Conservation (phyloP, 2,888 invertebrate species). For the Amphimallon solstitiale region DNA sequence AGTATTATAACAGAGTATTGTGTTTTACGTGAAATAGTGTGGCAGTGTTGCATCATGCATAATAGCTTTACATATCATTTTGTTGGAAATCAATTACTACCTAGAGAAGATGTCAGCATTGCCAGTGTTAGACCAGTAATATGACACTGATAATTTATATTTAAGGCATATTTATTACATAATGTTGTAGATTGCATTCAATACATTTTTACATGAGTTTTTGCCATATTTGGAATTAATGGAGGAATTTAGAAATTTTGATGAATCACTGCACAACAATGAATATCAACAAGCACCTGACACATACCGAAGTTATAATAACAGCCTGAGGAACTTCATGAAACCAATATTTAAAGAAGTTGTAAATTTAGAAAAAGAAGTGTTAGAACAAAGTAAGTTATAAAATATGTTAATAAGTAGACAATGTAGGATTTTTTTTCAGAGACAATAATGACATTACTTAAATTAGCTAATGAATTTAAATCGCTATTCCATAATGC, state of each 20-base stretch:
- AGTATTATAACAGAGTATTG: conserved; percentile 59
- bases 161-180: neutral
- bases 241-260: conserved; percentile 55
- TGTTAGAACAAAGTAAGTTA: conserved; percentile 55
- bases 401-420: neutral
- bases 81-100: conserved; percentile 51
- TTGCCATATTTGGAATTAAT: conserved; percentile 56
- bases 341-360: conserved; percentile 53
- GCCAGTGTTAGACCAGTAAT: conserved; percentile 51
- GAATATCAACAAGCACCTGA: conserved; percentile 43
- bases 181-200: conserved; percentile 43
- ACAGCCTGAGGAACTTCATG: conserved; percentile 52
- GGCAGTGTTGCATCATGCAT: conserved; percentile 57
- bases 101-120: conserved; percentile 55
- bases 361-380: conserved; percentile 52
- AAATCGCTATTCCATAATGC: conserved; percentile 49
- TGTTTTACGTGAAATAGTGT: conserved; percentile 59
- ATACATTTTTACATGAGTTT: conserved; percentile 54
- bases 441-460: conserved; percentile 57
- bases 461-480: conserved; percentile 53
- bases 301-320: conserved; percentile 56
- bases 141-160: neutral
- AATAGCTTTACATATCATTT: conserved; percentile 55
- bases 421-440: conserved; percentile 42
- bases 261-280: conserved; percentile 41